phyloP scores from a whole-genome alignment of 1,140 invertebrate species.

The Diuraphis noxia region DNA sequence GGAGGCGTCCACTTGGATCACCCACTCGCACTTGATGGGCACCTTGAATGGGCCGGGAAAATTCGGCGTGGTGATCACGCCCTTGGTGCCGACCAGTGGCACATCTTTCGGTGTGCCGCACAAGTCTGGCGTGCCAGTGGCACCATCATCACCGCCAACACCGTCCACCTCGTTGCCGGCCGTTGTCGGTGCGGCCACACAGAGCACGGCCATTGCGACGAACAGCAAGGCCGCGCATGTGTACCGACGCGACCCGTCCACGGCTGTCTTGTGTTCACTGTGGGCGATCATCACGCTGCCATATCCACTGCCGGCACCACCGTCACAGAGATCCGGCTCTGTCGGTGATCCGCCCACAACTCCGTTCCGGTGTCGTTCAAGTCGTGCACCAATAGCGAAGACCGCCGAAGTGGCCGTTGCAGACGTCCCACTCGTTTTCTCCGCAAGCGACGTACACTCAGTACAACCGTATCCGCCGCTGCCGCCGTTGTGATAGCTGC shows the following conservation, averaged over 20 bases:
- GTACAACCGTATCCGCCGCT: not conserved
- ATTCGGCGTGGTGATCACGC: conserved; percentile 77
- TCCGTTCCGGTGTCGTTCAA: not conserved
- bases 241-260: not conserved
- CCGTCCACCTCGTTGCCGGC: not conserved
- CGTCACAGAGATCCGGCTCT: not conserved
- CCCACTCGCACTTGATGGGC: conserved; percentile 82
- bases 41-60: conserved; percentile 78
- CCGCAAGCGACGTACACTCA: not conserved
- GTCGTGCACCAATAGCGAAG: not conserved
- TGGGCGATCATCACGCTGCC: not conserved
- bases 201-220: too few relatives aligned
- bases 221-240: not conserved
- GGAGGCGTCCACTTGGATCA: conserved; percentile 70
- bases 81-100: conserved; percentile 58
- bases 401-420: not conserved
- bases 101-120: not conserved
- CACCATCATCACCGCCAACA: not conserved
- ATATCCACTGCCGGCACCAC: not conserved
- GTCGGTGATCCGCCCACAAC: not conserved
- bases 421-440: not conserved
- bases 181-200: too few relatives aligned
- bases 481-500: not conserved
- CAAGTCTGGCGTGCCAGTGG: not conserved
- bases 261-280: not conserved